Percentiles rank a stretch among this genome's conserved stretches.
These are phyloP conservation scores for Odontamblyopus rebecca DNA, from an alignment of 2,797 vertebrate genomes.

Conservation along the genomic window DNA sequence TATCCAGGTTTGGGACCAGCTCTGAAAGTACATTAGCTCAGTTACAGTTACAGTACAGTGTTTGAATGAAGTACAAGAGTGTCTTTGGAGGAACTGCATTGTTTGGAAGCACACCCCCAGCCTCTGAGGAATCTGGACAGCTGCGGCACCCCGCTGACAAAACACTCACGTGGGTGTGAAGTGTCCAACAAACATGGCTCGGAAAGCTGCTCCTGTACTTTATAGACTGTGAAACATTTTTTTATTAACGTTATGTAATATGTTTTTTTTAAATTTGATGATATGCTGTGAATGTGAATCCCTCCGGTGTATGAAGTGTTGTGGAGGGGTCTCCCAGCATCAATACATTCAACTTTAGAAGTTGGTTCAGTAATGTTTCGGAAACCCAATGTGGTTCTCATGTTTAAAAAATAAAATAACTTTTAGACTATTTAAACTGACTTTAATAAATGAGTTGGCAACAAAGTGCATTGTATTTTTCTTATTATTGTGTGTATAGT, in stretches of 20 bases:
- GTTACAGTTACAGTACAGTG: slow-evolving; percentile 29
- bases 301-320: slow-evolving; percentile 15
- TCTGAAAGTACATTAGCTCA: neutral
- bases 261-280: slow-evolving; percentile 14
- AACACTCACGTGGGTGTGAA: slow-evolving; percentile 65
- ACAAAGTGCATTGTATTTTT: slow-evolving; percentile 6
- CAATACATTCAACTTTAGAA: slow-evolving; percentile 58
- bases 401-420: slow-evolving; percentile 25
- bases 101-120: slow-evolving; percentile 24
- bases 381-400: slow-evolving; percentile 22
- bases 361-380: slow-evolving; percentile 44
- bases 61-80: slow-evolving; percentile 24
- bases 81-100: slow-evolving; percentile 35
- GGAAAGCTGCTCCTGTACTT: slow-evolving; percentile 18
- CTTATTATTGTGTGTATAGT: neutral
- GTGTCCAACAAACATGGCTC: slow-evolving; percentile 18
- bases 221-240: slow-evolving; percentile 3
- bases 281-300: slow-evolving; percentile 31
- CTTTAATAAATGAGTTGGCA: slow-evolving; percentile 47
- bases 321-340: slow-evolving; percentile 29
- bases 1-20: neutral
- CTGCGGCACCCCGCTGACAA: slow-evolving; percentile 59
- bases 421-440: slow-evolving; percentile 47
- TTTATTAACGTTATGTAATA: slow-evolving; percentile 29
- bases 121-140: slow-evolving; percentile 62